phyloP scores from a whole-genome alignment of 2,888 invertebrate species.

The Coelopa pilipes region DNA sequence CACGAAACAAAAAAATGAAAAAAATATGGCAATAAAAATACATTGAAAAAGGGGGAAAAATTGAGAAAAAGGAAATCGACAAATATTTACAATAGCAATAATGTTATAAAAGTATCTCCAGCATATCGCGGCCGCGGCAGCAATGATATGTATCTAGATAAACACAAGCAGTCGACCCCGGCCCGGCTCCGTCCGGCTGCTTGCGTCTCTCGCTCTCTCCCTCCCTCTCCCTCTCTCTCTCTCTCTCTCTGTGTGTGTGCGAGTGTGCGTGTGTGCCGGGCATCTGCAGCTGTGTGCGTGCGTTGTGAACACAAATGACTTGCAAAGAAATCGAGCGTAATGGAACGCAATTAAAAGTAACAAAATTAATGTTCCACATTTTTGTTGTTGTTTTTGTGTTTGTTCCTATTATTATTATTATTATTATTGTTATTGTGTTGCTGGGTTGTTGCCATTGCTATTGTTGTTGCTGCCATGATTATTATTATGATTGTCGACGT shows the following conservation, averaged over 20 bases:
- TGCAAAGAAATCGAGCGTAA: conserved; percentile 45
- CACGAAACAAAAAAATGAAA: too few species aligned
- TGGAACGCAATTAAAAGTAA: conserved; percentile 46
- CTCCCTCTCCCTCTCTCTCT: background rate
- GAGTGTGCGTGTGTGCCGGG: background rate
- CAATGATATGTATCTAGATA: conserved; percentile 20
- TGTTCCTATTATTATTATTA: conserved; percentile 42
- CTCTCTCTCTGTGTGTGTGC: background rate
- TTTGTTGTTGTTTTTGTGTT: conserved; percentile 38
- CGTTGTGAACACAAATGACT: conserved; percentile 40
- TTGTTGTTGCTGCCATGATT: conserved; percentile 43
- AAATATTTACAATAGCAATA: conserved; percentile 54
- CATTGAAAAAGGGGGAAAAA: conserved; percentile 19
- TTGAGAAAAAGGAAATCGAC: conserved; percentile 57
- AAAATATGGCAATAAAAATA: too few species aligned
- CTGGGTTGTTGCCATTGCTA: conserved; percentile 40
- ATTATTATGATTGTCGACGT: conserved; percentile 39
- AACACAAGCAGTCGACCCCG: background rate
- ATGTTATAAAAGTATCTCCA: conserved; percentile 35
- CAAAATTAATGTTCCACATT: conserved; percentile 45
- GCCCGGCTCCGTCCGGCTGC: too few species aligned
- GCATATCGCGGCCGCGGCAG: background rate
- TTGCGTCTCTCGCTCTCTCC: background rate
- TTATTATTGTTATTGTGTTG: too few species aligned
- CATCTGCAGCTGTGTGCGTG: conserved; percentile 29